Evolutionary conservation across 2,797 vertebrate species (phyloP).

Genomic region (Atherinosoma microstoma): DNA sequence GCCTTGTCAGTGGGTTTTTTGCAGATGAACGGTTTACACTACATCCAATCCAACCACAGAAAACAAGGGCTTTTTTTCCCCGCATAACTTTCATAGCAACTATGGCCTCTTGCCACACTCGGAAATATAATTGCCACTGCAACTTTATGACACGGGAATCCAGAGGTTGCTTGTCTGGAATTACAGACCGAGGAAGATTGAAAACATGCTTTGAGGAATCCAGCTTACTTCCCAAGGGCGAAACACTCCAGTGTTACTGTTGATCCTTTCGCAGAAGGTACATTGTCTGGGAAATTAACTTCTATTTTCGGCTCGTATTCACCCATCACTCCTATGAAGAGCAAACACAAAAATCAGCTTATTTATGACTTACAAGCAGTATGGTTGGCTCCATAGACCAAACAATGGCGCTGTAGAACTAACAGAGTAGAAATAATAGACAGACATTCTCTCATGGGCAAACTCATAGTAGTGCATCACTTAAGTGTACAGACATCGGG

Average conservation of each 20-base stretch:
- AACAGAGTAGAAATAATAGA: constrained; percentile 67
- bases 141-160: constrained; percentile 56
- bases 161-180: constrained; percentile 39
- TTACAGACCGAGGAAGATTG: constrained; percentile 62
- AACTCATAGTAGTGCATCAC: constrained; percentile 57
- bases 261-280: constrained; percentile 93
- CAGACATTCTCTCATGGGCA: constrained; percentile 69
- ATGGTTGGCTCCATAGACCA: constrained; percentile 59
- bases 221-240: constrained; percentile 95
- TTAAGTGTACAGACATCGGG: constrained; percentile 54
- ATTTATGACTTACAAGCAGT: constrained; percentile 76
- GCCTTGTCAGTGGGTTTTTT: constrained; percentile 26
- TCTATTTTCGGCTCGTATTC: constrained; percentile 99
- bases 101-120: constrained; percentile 31
- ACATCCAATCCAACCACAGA: constrained; percentile 40
- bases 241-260: constrained; percentile 95
- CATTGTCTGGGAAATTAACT: constrained; percentile 95
- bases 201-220: constrained; percentile 76
- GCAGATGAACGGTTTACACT: constrained; percentile 41
- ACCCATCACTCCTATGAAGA: constrained; percentile 91
- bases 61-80: constrained; percentile 10
- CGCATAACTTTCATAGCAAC: constrained; percentile 46
- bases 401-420: constrained; percentile 61
- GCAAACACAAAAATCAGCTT: constrained; percentile 66
- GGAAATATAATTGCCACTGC: constrained; percentile 63